phyloP scores from a whole-genome alignment of 1,140 invertebrate genomes.

The Drosophila pseudoananassae region DNA sequence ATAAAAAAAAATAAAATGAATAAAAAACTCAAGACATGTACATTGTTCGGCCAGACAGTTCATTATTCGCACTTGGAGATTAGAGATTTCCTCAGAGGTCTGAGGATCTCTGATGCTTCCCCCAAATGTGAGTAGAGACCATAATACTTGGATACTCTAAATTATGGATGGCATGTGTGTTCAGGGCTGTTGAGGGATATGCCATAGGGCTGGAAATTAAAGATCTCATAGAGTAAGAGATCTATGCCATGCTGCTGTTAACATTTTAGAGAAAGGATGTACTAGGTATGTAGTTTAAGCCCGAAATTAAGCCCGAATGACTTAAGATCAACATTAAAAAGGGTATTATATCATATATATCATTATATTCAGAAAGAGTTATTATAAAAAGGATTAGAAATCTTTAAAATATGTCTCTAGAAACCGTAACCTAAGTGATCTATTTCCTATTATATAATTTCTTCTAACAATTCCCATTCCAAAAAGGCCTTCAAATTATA shows the following conservation, averaged over 20 bases:
- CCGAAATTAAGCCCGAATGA: no score
- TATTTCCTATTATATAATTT: no score
- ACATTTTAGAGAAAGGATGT: no score
- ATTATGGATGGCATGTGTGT: conserved; percentile 1
- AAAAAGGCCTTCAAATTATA: no score
- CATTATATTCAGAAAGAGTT: no score
- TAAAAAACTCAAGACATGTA: neutral
- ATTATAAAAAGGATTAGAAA: no score
- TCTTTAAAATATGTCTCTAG: no score
- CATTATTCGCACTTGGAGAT: conserved; percentile 18
- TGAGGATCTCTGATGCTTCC: neutral
- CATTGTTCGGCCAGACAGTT: conserved; percentile 8
- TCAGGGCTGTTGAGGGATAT: neutral
- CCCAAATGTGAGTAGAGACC: neutral
- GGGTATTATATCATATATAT: no score
- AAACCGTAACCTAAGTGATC: no score
- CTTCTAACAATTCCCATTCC: no score
- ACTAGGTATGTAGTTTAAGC: no score
- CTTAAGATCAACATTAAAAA: no score
- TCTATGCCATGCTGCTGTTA: neutral
- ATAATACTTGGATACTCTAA: neutral
- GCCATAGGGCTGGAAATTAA: neutral
- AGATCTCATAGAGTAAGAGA: neutral
- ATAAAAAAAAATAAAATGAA: conserved; percentile 8
- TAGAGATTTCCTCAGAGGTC: conserved; percentile 2